phyloP scores from a whole-genome alignment of 2,113 vertebrate genomes.

The Albula goreensis region DNA sequence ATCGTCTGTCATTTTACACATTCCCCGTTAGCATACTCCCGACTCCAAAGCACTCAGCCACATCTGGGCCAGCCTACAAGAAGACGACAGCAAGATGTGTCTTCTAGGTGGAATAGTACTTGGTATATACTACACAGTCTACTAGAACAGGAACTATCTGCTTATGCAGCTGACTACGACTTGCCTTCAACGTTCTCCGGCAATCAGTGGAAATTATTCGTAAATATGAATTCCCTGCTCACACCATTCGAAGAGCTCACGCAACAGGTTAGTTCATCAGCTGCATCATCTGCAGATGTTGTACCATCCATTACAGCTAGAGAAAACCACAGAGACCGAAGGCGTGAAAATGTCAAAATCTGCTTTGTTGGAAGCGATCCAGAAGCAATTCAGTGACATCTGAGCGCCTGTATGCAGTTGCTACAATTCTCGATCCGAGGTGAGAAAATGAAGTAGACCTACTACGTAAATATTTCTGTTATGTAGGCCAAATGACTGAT shows the following conservation, averaged over 20 bases:
- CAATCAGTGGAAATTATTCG: constrained; percentile 23
- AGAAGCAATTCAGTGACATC: constrained; percentile 13
- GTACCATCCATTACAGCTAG: constrained; percentile 6
- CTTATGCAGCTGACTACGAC: constrained; percentile 1
- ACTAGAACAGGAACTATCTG: constrained; percentile 12
- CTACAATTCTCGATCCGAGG: neutral
- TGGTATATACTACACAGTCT: constrained; percentile 15
- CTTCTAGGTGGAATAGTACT: constrained; percentile 20
- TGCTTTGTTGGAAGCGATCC: constrained; percentile 1
- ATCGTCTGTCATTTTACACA: constrained; percentile 25
- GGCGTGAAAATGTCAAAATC: neutral
- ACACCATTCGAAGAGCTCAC: constrained; percentile 20
- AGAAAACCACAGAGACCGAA: neutral
- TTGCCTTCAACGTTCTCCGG: constrained; percentile 11
- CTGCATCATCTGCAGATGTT: constrained; percentile 20
- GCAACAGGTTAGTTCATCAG: constrained; percentile 12
- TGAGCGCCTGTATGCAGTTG: neutral
- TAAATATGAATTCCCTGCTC: constrained; percentile 4
- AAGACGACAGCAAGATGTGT: constrained; percentile 14
- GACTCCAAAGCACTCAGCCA: constrained; percentile 10
- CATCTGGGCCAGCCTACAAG: constrained; percentile 18
- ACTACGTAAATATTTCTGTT: neutral
- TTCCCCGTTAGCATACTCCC: constrained; percentile 11
- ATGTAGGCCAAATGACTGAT: neutral
- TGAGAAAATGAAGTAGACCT: neutral